Conservation (phyloP, 2,888 invertebrate genomes). For the Cryptosula pallasiana region DNA sequence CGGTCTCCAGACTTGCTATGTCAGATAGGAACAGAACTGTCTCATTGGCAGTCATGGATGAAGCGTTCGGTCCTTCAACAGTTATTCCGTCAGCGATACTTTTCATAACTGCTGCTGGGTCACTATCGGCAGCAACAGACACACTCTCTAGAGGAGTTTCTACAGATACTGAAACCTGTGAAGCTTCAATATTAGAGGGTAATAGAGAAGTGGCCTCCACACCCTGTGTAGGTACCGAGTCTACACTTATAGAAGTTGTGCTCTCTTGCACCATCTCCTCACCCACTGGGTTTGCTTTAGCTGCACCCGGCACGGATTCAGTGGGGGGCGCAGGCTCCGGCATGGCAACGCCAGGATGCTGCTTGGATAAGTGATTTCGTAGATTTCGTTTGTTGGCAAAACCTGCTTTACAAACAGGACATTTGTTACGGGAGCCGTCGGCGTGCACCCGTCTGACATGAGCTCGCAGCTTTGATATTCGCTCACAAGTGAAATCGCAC, state of each 20-base stretch:
- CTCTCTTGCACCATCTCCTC: too few species aligned
- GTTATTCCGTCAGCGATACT: background rate
- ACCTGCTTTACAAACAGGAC: slow-evolving; percentile 4
- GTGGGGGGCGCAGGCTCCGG: background rate
- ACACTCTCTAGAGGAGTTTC: too few species aligned
- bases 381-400: slow-evolving; percentile 20
- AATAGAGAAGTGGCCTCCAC: too few species aligned
- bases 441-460: slow-evolving; percentile 5
- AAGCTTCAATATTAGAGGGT: too few species aligned
- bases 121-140: background rate
- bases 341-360: background rate
- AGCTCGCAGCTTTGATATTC: background rate
- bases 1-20: background rate
- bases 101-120: background rate
- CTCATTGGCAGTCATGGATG: background rate
- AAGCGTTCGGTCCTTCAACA: background rate
- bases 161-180: too few species aligned
- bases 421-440: background rate
- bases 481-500: slow-evolving; percentile 18
- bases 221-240: too few species aligned
- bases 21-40: background rate
- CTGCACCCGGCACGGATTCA: background rate
- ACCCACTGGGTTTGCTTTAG: too few species aligned
- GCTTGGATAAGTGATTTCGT: background rate
- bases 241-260: too few species aligned